A percentile compares a stretch with the other conserved stretches of the same genome.
Evolutionary conservation across 2,797 vertebrate species (phyloP).

Genomic region (Nothura maculosa): DNA sequence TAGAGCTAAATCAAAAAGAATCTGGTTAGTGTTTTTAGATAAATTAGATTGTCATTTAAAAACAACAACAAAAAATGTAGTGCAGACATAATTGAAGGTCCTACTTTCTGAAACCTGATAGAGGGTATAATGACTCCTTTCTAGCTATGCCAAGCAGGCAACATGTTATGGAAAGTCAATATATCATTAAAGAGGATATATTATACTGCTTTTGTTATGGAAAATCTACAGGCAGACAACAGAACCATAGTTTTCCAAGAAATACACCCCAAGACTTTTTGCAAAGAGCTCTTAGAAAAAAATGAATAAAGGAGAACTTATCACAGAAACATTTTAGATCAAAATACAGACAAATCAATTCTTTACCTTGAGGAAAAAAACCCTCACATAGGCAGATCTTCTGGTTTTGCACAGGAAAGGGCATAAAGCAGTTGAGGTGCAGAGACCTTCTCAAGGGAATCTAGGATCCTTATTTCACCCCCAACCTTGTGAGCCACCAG

Average conservation of each 20-base stretch:
- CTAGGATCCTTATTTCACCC: rapidly evolving
- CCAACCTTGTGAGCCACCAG: rapidly evolving
- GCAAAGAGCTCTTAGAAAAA: background rate
- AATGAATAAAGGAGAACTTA: background rate
- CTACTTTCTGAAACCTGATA: slow-evolving; percentile 79
- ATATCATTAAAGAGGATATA: slow-evolving; percentile 68
- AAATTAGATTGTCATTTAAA: slow-evolving; percentile 83
- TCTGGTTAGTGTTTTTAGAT: slow-evolving; percentile 79
- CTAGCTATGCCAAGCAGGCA: slow-evolving; percentile 60
- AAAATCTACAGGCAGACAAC: background rate
- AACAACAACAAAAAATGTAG: slow-evolving; percentile 59
- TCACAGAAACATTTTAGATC: background rate
- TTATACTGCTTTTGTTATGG: slow-evolving; percentile 67
- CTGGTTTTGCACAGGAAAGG: background rate
- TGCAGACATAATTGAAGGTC: slow-evolving; percentile 79
- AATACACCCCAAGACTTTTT: background rate
- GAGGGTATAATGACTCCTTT: slow-evolving; percentile 74
- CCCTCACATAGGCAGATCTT: rapidly evolving
- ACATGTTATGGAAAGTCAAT: slow-evolving; percentile 59
- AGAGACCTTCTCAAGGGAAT: background rate
- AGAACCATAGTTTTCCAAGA: background rate
- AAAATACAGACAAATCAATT: background rate
- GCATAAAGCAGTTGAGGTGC: rapidly evolving
- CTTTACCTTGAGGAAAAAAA: background rate
- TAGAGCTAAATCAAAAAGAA: slow-evolving; percentile 67